These are phyloP conservation scores for Monochamus alternatus DNA, from an alignment of 2,888 invertebrate species.

Conservation along the genomic window DNA sequence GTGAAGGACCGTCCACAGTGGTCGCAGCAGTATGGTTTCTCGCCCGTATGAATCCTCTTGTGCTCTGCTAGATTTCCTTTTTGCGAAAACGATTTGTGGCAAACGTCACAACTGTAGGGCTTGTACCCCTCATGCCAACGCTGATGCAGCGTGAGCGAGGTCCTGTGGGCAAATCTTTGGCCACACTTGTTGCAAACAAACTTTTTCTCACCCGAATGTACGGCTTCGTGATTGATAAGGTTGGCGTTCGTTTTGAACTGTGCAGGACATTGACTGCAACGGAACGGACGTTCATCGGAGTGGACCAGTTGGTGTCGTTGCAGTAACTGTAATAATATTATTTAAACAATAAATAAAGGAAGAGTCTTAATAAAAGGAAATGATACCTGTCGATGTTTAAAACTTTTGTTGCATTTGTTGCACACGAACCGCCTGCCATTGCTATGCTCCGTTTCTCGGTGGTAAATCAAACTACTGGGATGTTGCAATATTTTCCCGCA, in stretches of 20 bases:
- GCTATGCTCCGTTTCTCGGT: conserved; percentile 77
- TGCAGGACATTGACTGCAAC: conserved; percentile 76
- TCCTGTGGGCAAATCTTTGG: conserved; percentile 84
- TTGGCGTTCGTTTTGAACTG: conserved; percentile 83
- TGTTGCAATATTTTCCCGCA: conserved; percentile 75
- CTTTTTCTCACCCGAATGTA: conserved; percentile 79
- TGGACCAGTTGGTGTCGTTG: conserved; percentile 87
- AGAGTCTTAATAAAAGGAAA: too few species aligned
- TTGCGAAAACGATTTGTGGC: conserved; percentile 84
- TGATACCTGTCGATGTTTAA: conserved; percentile 78
- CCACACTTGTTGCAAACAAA: conserved; percentile 79
- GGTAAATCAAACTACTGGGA: conserved; percentile 83
- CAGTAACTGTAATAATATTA: conserved; percentile 70
- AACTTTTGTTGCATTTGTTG: conserved; percentile 81
- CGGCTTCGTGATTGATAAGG: conserved; percentile 80
- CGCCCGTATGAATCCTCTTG: conserved; percentile 83
- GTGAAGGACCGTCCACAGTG: conserved; percentile 81
- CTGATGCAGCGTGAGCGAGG: conserved; percentile 83
- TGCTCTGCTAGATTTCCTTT: conserved; percentile 86
- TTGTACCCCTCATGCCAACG: conserved; percentile 81
- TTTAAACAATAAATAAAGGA: too few species aligned
- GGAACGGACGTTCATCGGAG: conserved; percentile 78
- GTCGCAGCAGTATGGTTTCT: conserved; percentile 83
- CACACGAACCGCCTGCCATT: conserved; percentile 55
- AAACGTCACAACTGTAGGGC: conserved; percentile 79